Evolutionary conservation across 2,888 invertebrate species (phyloP), one percentile per base, ranked within the genome.

Genomic region (Drosophila tripunctata): DNA sequence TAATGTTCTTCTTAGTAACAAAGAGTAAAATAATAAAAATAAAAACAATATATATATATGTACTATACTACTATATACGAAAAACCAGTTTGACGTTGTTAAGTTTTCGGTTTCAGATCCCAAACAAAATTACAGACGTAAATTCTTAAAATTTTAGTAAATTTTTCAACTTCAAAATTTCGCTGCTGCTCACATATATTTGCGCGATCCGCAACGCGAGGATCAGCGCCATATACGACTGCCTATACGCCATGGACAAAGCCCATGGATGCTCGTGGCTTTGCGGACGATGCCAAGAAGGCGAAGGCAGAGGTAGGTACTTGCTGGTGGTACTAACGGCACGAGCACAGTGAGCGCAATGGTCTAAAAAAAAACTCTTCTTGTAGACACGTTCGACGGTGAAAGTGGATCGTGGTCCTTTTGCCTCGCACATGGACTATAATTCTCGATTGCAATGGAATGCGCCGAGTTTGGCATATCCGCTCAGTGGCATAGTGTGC

Each of bases 401-500:
- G 2, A 31, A 5, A 4, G 6, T 63, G 19, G 79, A 85, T 45
- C 55, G 60, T 1, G 85, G 85, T 0, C 79, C 79, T 0, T 85
- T 72, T 19, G 14, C 35, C 10, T 92, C 96, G 0, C 95, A 96
- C 63, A 92, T 99, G 87, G 98, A 99, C 88, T 98, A 99, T 91
- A 95, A 98, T 91, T 97, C 98, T 91, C 94, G 95, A 27, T 93
- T 99, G 79, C 97, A 99, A 92, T 97, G 98, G 83, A 96, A 97
- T 91, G 96, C 97, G 27, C 95, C 95, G 88, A 95, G 96, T 0
- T 94, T 96, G 12, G 95, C 94, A 85, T 95, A 96, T 10, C 95
- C 99, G 54, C 94, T 98, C 50, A 97, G 98, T 1, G 98, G 99
- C 67, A 97, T 99, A 88, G 97, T 99, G 89, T 99, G 99, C 90